Conservation (phyloP, 2,888 invertebrate genomes). For the Elegia similella region DNA sequence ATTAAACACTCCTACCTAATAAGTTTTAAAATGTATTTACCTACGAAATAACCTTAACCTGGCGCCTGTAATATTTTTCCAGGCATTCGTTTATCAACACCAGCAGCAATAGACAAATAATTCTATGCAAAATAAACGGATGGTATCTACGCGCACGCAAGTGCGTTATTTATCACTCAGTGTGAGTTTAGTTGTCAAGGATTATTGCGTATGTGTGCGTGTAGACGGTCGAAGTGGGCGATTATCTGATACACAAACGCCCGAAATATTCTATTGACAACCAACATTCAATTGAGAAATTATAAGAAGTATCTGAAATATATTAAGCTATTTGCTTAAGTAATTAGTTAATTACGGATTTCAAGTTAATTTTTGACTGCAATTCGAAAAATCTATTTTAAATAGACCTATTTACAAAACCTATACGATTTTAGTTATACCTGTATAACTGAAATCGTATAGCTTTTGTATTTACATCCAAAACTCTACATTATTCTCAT, state of each 20-base stretch:
- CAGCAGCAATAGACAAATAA: constrained; percentile 30
- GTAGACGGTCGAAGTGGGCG: constrained; percentile 26
- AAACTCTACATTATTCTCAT: too few species aligned
- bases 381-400: too few species aligned
- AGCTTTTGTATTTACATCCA: too few species aligned
- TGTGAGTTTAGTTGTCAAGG: constrained; percentile 55
- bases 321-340: background rate
- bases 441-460: too few species aligned
- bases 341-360: background rate
- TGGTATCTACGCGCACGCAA: constrained; percentile 56
- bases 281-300: constrained; percentile 4
- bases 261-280: constrained; percentile 13
- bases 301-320: background rate
- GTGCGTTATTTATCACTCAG: constrained; percentile 55
- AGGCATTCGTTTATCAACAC: constrained; percentile 5
- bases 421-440: too few species aligned
- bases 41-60: background rate
- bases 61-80: background rate
- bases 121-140: constrained; percentile 53
- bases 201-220: constrained; percentile 43
- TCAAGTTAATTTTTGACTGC: background rate
- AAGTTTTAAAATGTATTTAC: background rate
- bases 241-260: constrained; percentile 6
- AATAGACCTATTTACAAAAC: too few species aligned
- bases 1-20: too few species aligned